Evolutionary conservation across 37 sponge, comb jelly and placozoan species (phyloP).

Genomic region (Mnemiopsis leidyi): DNA sequence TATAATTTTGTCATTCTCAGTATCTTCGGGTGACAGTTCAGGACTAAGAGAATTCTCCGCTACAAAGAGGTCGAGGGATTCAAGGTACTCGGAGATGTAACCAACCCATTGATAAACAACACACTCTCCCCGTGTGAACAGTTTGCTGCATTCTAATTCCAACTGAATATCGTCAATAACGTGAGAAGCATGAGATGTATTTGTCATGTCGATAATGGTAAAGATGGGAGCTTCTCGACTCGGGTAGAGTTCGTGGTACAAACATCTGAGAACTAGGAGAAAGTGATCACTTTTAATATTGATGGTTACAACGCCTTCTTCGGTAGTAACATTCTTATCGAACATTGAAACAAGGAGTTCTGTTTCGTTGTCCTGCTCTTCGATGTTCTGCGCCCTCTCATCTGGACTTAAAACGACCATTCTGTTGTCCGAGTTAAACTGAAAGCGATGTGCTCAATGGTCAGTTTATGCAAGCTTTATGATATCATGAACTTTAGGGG

Average conservation of each 20-base stretch:
- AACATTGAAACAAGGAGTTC: slow-evolving; percentile 50
- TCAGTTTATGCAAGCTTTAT: not conserved
- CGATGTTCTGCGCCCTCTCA: not conserved
- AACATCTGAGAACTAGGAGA: not conserved
- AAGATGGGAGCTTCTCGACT: slow-evolving; percentile 47
- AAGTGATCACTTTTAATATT: not conserved
- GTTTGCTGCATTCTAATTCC: not conserved
- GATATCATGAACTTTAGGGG: not conserved
- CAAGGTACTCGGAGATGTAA: slow-evolving; percentile 70
- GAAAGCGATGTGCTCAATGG: no score
- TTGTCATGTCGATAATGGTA: slow-evolving; percentile 40
- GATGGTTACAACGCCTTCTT: slow-evolving; percentile 14
- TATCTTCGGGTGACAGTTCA: not conserved
- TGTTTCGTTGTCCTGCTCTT: slow-evolving; percentile 5
- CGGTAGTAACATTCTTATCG: not conserved
- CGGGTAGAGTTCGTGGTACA: slow-evolving; percentile 54
- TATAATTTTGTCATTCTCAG: not conserved
- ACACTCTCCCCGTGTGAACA: slow-evolving; percentile 70
- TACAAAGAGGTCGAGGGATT: not conserved
- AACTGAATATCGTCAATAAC: not conserved
- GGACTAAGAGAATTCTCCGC: not conserved
- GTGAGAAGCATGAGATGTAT: slow-evolving; percentile 4
- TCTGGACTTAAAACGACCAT: not conserved
- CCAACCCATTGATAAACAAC: slow-evolving; percentile 85
- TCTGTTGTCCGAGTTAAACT: no score